Percentiles rank a stretch among this genome's conserved stretches.
phyloP scores from a whole-genome alignment of 2,888 invertebrate genomes.

The Elgonia sp. region DNA sequence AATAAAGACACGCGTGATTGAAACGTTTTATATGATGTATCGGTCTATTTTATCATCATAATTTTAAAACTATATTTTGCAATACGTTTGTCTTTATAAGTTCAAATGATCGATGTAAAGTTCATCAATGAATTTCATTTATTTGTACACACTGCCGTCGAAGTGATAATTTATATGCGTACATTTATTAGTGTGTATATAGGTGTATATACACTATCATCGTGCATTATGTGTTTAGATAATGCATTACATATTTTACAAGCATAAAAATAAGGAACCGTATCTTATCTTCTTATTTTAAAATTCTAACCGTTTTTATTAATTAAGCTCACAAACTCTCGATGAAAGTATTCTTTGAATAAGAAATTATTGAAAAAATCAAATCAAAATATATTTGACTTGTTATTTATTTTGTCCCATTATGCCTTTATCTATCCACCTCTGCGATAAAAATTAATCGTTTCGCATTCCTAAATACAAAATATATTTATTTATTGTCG shows the following conservation, averaged over 20 bases:
- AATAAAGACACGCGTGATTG: constrained; percentile 3
- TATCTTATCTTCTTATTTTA: no score
- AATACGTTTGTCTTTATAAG: constrained; percentile 32
- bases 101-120: constrained; percentile 20
- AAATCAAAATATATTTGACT: no score
- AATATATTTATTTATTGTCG: no score
- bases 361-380: neutral
- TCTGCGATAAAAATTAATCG: no score
- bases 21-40: constrained; percentile 21
- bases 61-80: constrained; percentile 43
- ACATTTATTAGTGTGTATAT: constrained; percentile 43
- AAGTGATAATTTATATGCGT: no score
- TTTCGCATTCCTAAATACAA: no score
- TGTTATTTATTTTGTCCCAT: no score
- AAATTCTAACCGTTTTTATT: no score
- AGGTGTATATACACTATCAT: constrained; percentile 30
- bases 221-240: constrained; percentile 26
- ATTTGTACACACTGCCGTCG: constrained; percentile 37
- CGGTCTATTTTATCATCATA: constrained; percentile 20
- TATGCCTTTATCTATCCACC: no score
- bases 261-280: constrained; percentile 1
- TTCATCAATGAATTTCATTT: constrained; percentile 45
- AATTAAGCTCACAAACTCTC: neutral
- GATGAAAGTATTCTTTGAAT: constrained; percentile 13
- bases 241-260: constrained; percentile 32